Evolutionary conservation across 2,888 invertebrate genomes (phyloP).

Genomic region (Crocallis elinguaria): DNA sequence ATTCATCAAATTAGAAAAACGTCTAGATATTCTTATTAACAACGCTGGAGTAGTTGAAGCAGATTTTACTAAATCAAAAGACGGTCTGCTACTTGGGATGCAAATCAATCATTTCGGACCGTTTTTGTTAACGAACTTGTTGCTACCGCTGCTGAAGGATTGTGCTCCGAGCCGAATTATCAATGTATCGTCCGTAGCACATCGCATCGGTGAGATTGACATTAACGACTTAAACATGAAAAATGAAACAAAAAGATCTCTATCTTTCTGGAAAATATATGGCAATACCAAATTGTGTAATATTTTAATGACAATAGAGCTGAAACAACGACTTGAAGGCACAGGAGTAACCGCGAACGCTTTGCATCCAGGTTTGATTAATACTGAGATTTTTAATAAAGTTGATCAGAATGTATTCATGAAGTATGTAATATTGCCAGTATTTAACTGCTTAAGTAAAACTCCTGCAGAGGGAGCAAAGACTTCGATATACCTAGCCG

Average conservation of each 20-base stretch:
- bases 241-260: slow-evolving; percentile 42
- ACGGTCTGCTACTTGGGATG: slow-evolving; percentile 85
- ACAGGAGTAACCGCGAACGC: slow-evolving; percentile 90
- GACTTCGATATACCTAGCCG: slow-evolving; percentile 84
- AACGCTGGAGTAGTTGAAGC: slow-evolving; percentile 82
- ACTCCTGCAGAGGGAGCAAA: slow-evolving; percentile 66
- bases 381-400: slow-evolving; percentile 71
- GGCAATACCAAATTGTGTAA: slow-evolving; percentile 89
- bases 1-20: slow-evolving; percentile 78
- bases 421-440: slow-evolving; percentile 49
- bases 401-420: slow-evolving; percentile 54
- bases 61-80: slow-evolving; percentile 77
- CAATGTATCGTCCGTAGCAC: slow-evolving; percentile 63
- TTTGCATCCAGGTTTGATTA: slow-evolving; percentile 90
- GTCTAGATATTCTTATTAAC: slow-evolving; percentile 85
- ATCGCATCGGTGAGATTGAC: slow-evolving; percentile 55
- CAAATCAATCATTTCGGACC: slow-evolving; percentile 87
- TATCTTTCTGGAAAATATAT: slow-evolving; percentile 38
- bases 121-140: slow-evolving; percentile 87
- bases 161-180: slow-evolving; percentile 73
- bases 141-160: slow-evolving; percentile 73
- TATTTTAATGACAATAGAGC: slow-evolving; percentile 85
- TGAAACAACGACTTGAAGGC: slow-evolving; percentile 87
- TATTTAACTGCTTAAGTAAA: slow-evolving; percentile 75
- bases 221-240: slow-evolving; percentile 56